phyloP scores from a whole-genome alignment of 2,888 invertebrate genomes.

The Leptinotarsa peninsularis region DNA sequence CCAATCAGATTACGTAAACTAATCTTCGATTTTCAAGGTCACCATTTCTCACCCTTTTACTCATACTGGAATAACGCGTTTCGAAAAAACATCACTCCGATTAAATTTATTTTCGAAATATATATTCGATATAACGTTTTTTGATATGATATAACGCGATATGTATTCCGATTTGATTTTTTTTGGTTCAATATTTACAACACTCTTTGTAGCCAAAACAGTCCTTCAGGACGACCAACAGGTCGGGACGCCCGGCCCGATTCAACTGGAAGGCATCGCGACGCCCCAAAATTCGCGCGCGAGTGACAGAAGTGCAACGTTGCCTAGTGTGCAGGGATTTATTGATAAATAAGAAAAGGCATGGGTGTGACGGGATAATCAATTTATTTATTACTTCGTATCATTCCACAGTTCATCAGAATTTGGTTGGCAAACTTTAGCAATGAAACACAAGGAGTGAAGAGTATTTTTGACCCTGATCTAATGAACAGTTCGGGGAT shows the following conservation, averaged over 20 bases:
- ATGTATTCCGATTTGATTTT: conserved; percentile 6
- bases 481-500: too few relatives aligned
- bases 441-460: too few relatives aligned
- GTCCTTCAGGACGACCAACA: conserved; percentile 53
- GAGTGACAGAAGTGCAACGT: conserved; percentile 51
- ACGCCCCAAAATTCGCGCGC: conserved; percentile 48
- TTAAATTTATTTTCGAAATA: not conserved
- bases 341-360: not conserved
- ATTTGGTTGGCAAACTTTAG: too few relatives aligned
- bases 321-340: conserved; percentile 26
- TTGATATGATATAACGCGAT: conserved; percentile 12
- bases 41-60: conserved; percentile 19
- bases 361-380: too few relatives aligned
- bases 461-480: too few relatives aligned
- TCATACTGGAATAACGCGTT: not conserved
- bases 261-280: conserved; percentile 54
- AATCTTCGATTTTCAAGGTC: not conserved
- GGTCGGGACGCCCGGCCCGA: conserved; percentile 56
- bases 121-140: not conserved
- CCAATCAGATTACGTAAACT: conserved; percentile 10
- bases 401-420: too few relatives aligned
- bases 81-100: not conserved
- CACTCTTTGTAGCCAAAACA: conserved; percentile 28
- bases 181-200: conserved; percentile 1
- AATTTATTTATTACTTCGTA: too few relatives aligned